Evolutionary conservation across 1,140 invertebrate genomes (phyloP), one percentile per base, ranked within the genome.

Genomic region (Teleopsis dalmanni): DNA sequence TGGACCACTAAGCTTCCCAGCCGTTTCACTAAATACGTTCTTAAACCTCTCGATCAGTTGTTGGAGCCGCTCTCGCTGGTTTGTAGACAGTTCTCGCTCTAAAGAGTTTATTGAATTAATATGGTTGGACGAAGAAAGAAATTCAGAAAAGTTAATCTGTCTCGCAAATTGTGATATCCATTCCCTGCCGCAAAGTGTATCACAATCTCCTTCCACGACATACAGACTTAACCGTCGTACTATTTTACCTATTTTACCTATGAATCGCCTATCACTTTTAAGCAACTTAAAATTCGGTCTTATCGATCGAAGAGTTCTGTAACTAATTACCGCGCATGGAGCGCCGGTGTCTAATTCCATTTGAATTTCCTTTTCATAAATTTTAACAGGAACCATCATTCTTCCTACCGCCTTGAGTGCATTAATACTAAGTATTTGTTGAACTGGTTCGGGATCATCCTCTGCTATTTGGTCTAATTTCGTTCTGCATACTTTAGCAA

Each of bases 331-430:
- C 16, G 9, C 40, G 23, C 40, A 42, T 23, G 40, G 23, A 13
- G 22, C 40, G 27, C 40, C 40, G 13, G 42, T 44, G 18, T 33
- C 42, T 11, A 44, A 33, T 33, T 44, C 42, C 42, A 44, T 44
- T 8, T 44, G 26, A 9, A 44, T 19, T 33, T 44, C 11, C 13
- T 16, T 19, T 9, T 29, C 42, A 21, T 44, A 19, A 10, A 44
- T 44, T 14, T 44, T 6, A 3, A 44, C 14, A 4, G n/a, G 11
- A 16, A 44, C 9, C 29, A 44, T 14, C 13, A 33, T 14, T 33
- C 16, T 44, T 19, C 18, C 27, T 8, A 18, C 14, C 13, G 25
- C 18, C n/a, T 44, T 44, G 7, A 13, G 21, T 33, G 14, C 22
- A 33, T 16, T 27, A 33, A 44, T 21, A n/a, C 27, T 33, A 29